Evolutionary conservation across 2,113 vertebrate genomes (phyloP).

Genomic region (Microcebus lehilahytsara): DNA sequence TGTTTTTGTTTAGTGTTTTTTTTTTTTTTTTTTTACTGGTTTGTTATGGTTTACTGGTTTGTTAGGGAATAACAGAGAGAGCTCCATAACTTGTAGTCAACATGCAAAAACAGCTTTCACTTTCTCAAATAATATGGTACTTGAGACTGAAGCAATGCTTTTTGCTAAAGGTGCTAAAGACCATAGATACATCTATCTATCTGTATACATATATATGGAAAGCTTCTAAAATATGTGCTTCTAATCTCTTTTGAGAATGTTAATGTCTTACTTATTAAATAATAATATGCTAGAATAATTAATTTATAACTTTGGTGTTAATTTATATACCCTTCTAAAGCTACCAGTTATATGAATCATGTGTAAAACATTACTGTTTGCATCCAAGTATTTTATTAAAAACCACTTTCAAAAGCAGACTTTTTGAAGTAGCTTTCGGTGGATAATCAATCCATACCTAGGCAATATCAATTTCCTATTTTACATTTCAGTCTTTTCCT

Average conservation of each 20-base stretch:
- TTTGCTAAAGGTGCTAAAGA: not conserved
- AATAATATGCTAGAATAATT: not conserved
- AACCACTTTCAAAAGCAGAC: not conserved
- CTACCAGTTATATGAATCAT: not conserved
- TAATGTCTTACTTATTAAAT: not conserved
- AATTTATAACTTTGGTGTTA: not conserved
- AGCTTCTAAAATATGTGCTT: not conserved
- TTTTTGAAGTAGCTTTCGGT: not conserved
- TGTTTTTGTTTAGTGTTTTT: slow-evolving; percentile 61
- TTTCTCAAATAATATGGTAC: not conserved
- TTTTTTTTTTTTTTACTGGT: not conserved
- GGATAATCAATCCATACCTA: not conserved
- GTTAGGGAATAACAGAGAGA: not conserved
- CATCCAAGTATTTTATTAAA: not conserved
- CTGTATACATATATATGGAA: not conserved
- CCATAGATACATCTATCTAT: not conserved
- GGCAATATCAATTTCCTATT: not conserved
- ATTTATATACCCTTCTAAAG: not conserved
- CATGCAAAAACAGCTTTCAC: not conserved
- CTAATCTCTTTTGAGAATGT: not conserved
- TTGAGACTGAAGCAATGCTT: not conserved
- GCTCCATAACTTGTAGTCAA: not conserved
- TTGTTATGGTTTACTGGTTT: slow-evolving; percentile 37
- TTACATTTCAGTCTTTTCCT: slow-evolving; percentile 22
- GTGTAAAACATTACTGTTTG: not conserved